Evolutionary conservation across 2,113 vertebrate species (phyloP), one percentile per base, ranked within the genome.

Genomic region (Prunella fulvescens): DNA sequence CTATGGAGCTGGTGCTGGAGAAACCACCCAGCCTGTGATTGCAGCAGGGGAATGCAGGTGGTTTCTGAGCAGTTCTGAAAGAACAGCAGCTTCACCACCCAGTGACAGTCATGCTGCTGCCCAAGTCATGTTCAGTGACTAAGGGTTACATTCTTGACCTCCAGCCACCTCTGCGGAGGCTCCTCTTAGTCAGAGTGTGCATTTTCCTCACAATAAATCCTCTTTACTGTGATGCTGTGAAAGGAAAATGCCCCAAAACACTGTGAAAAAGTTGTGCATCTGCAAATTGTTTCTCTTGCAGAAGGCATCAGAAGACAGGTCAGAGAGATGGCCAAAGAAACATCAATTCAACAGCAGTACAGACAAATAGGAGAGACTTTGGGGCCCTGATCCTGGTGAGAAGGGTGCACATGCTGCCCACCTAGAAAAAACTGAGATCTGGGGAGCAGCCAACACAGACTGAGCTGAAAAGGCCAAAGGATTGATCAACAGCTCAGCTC

Each of bases 271-370:
- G 20, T 48, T 58, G 44, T 14, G 78, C 4, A 51, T 60, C n/a
- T 70, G 10, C 39, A 37, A 62, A 17, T 14, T 37, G 11, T 42
- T 84, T 74, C 62, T 73, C 67, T 58, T 65, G 40, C 53, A 74
- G 25, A 28, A 71, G 48, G 57, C 12, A 3, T 18, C 2, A 33
- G 35, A 73, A 25, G 0, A 0, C 18, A n/a, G 17, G 24, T 51
- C 56, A 74, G 39, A 67, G 40, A 42, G 47, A 10, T 73, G 35
- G 53, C 44, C 79, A 60, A 73, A 73, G 50, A 26, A 42, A 3
- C 29, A 40, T 16, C 0, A 1, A 6, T 5, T 39, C 35, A 39
- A 39, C 1, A 62, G 72, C 3, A 1, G 14, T 10, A 56, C 19
- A 44, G 61, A 0, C 22, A 60, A 54, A 25, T 26, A 28, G 1